phyloP scores from a whole-genome alignment of 2,888 invertebrate genomes.

The Macaria liturata region DNA sequence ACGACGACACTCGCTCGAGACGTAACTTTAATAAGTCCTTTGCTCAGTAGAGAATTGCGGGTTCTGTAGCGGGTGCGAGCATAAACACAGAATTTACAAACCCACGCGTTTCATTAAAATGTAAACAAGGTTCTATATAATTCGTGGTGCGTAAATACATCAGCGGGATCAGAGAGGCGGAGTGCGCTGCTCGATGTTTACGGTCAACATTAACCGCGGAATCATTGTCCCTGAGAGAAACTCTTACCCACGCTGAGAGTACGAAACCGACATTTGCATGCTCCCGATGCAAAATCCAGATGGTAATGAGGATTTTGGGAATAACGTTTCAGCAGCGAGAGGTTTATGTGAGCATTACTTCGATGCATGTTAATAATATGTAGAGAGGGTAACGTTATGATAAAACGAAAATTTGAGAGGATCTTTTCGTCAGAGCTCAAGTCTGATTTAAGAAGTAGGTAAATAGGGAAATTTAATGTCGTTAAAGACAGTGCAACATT shows the following conservation, averaged over 20 bases:
- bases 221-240: constrained; percentile 50
- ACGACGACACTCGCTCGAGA: constrained; percentile 40
- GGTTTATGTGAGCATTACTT: constrained; percentile 4
- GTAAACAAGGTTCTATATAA: constrained; percentile 69
- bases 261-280: constrained; percentile 38
- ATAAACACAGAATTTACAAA: constrained; percentile 61
- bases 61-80: constrained; percentile 44
- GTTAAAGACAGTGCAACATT: too few relatives aligned
- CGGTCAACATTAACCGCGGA: constrained; percentile 60
- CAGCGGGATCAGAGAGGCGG: constrained; percentile 48
- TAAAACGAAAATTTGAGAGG: too few relatives aligned
- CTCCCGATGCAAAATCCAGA: constrained; percentile 19
- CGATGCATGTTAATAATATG: background rate
- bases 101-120: constrained; percentile 68
- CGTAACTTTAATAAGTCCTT: constrained; percentile 42
- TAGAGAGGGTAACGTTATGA: too few relatives aligned
- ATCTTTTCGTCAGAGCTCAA: too few relatives aligned
- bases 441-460: too few relatives aligned
- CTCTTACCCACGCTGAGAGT: constrained; percentile 43
- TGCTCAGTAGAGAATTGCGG: constrained; percentile 43
- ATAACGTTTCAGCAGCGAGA: constrained; percentile 10
- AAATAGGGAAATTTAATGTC: too few relatives aligned
- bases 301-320: constrained; percentile 21
- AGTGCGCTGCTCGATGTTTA: constrained; percentile 51
- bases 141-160: constrained; percentile 64